Conservation (phyloP, 1,140 invertebrate species). For the Drosophila sp. region DNA sequence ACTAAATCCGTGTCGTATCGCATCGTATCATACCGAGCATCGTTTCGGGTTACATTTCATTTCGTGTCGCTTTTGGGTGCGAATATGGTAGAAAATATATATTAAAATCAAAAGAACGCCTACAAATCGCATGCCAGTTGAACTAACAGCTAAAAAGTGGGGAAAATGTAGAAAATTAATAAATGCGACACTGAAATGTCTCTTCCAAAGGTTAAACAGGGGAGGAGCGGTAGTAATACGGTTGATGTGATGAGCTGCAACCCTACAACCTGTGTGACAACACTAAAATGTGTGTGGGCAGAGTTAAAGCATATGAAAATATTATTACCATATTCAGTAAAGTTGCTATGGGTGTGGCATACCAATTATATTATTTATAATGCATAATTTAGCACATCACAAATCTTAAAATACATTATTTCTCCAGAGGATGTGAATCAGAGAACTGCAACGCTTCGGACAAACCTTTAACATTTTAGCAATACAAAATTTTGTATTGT, state of each 20-base stretch:
- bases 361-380: too few relatives aligned
- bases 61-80: background rate
- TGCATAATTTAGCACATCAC: too few relatives aligned
- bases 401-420: too few relatives aligned
- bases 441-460: too few relatives aligned
- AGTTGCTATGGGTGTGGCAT: background rate
- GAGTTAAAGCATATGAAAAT: background rate
- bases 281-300: constrained; percentile 6
- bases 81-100: background rate
- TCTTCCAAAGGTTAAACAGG: background rate
- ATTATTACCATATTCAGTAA: background rate
- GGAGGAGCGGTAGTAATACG: constrained; percentile 13
- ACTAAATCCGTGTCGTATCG: background rate
- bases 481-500: too few relatives aligned
- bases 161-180: background rate
- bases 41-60: background rate
- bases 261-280: background rate
- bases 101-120: constrained; percentile 12
- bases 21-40: background rate
- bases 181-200: constrained; percentile 29
- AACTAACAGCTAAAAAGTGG: constrained; percentile 1
- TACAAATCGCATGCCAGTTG: constrained; percentile 25
- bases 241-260: background rate
- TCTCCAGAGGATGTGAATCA: too few relatives aligned
- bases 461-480: too few relatives aligned